phyloP scores from a whole-genome alignment of 1,140 invertebrate genomes.

The Oscheius sp. region DNA sequence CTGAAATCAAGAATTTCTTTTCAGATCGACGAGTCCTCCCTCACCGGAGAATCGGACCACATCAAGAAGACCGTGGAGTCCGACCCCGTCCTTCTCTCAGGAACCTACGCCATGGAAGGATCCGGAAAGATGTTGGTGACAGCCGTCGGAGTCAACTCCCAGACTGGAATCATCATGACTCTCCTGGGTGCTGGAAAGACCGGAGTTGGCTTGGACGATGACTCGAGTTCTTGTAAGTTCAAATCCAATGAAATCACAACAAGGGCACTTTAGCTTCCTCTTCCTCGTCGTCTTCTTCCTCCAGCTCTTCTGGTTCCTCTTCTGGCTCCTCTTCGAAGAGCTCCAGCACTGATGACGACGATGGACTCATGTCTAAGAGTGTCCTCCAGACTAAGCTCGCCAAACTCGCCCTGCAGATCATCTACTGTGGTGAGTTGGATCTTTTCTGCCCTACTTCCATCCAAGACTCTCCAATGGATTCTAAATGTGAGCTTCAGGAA shows the following conservation, averaged over 20 bases:
- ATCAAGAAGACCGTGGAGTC: slow-evolving; percentile 88
- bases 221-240: slow-evolving; percentile 23
- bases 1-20: not conserved
- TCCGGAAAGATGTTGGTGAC: slow-evolving; percentile 59
- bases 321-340: slow-evolving; percentile 6
- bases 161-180: slow-evolving; percentile 62
- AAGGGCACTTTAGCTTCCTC: slow-evolving; percentile 3
- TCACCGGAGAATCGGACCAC: slow-evolving; percentile 98
- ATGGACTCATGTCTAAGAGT: slow-evolving; percentile 56
- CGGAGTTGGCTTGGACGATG: slow-evolving; percentile 5
- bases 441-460: not conserved
- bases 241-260: not conserved
- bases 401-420: slow-evolving; percentile 60
- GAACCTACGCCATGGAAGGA: slow-evolving; percentile 61
- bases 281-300: slow-evolving; percentile 42
- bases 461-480: not conserved
- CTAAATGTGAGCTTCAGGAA: slow-evolving; percentile 28
- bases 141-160: slow-evolving; percentile 61
- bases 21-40: slow-evolving; percentile 87
- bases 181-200: slow-evolving; percentile 67
- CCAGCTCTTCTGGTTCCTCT: not conserved
- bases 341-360: slow-evolving; percentile 29
- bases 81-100: slow-evolving; percentile 80
- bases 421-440: slow-evolving; percentile 54
- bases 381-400: slow-evolving; percentile 60